These are phyloP conservation scores for Lutraria lutraria DNA, from an alignment of 2,888 invertebrate genomes.

Conservation along the genomic window DNA sequence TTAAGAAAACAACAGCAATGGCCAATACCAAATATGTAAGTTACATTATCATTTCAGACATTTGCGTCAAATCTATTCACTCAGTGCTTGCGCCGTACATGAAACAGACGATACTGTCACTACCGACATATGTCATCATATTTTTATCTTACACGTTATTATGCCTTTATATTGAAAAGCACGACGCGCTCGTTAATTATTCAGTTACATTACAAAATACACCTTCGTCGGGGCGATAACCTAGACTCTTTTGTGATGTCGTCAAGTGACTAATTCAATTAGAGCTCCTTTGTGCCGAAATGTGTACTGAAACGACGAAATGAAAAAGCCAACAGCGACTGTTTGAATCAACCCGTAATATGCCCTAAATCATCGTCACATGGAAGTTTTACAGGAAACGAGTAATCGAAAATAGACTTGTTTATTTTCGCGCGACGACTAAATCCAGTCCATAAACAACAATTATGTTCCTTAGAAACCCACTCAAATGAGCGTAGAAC, in stretches of 20 bases:
- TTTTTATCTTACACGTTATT: conserved; percentile 1
- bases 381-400: neutral
- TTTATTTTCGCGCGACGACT: neutral
- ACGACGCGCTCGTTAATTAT: neutral
- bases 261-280: neutral
- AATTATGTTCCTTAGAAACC: neutral
- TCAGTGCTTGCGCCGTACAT: neutral
- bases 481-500: neutral
- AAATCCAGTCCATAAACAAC: neutral
- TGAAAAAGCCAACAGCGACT: neutral
- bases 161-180: neutral
- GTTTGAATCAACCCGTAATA: neutral
- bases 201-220: neutral
- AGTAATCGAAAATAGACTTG: conserved; percentile 8
- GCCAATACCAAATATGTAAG: too few species aligned
- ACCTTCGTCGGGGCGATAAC: neutral
- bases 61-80: neutral
- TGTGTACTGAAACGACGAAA: neutral
- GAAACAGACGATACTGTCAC: neutral
- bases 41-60: neutral
- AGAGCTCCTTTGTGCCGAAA: neutral
- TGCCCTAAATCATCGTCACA: neutral
- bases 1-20: too few species aligned
- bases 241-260: neutral
- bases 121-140: neutral